These are phyloP conservation scores for Antechinus flavipes DNA, from an alignment of 2,113 vertebrate species.

Conservation along the genomic window DNA sequence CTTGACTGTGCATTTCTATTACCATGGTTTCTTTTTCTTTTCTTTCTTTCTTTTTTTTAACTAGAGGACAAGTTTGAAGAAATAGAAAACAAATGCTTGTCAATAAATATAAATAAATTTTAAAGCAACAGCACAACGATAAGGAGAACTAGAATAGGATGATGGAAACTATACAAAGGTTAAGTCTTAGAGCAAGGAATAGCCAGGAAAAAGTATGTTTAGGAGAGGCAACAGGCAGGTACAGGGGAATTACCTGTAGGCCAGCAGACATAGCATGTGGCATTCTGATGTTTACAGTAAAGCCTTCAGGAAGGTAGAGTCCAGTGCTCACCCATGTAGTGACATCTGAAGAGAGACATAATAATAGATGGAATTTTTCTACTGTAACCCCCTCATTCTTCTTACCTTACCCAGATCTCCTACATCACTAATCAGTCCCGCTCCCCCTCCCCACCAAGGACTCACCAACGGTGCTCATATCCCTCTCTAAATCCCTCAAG, in stretches of 20 bases:
- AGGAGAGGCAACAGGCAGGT: no score
- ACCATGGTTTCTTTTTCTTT: no score
- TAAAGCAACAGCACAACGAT: no score
- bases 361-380: not conserved
- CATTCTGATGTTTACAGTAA: conserved; percentile 44
- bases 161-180: no score
- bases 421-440: accelerated
- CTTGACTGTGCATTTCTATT: no score
- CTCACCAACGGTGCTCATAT: not conserved
- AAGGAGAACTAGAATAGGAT: no score
- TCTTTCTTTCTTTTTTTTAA: no score
- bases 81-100: no score
- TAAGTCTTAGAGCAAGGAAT: no score
- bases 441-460: not conserved
- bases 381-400: not conserved
- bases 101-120: no score
- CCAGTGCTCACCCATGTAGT: conserved; percentile 63
- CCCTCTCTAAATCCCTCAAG: not conserved
- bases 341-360: conserved; percentile 1
- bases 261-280: conserved; percentile 2
- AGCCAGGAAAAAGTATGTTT: no score
- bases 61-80: no score
- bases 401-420: not conserved
- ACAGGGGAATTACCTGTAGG: conserved; percentile 59
- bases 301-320: conserved; percentile 61